Percentiles rank a stretch among this genome's conserved stretches.
phyloP scores from a whole-genome alignment of 2,113 vertebrate species.

The Haemorhous mexicanus region DNA sequence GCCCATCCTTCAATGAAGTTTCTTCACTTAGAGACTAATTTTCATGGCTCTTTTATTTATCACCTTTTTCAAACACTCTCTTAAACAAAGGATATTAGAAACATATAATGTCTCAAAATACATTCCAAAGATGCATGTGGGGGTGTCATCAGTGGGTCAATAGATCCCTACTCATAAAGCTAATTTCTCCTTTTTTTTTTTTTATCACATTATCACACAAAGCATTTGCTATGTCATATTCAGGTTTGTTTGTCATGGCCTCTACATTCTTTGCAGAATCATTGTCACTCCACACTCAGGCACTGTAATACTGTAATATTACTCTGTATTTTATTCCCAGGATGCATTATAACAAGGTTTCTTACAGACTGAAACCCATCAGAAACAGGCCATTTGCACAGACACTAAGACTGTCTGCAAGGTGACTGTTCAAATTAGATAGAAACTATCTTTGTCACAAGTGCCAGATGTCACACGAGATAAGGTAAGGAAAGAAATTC shows the following conservation, averaged over 20 bases:
- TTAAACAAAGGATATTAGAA: background rate
- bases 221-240: background rate
- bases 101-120: background rate
- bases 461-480: rapidly evolving
- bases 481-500: background rate
- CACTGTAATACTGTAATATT: background rate
- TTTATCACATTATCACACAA: background rate
- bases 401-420: background rate
- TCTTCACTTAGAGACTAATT: background rate
- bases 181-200: background rate
- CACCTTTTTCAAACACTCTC: background rate
- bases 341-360: background rate
- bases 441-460: background rate
- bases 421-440: background rate
- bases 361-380: background rate
- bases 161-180: background rate
- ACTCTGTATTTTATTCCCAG: background rate
- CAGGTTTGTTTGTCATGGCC: background rate
- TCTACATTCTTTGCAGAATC: background rate
- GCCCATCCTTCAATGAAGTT: background rate
- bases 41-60: background rate
- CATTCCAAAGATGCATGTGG: background rate
- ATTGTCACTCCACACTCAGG: background rate
- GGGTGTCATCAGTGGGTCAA: background rate
- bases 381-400: background rate